These are phyloP conservation scores for Conops quadrifasciatus DNA, from an alignment of 2,888 invertebrate species.

Conservation along the genomic window DNA sequence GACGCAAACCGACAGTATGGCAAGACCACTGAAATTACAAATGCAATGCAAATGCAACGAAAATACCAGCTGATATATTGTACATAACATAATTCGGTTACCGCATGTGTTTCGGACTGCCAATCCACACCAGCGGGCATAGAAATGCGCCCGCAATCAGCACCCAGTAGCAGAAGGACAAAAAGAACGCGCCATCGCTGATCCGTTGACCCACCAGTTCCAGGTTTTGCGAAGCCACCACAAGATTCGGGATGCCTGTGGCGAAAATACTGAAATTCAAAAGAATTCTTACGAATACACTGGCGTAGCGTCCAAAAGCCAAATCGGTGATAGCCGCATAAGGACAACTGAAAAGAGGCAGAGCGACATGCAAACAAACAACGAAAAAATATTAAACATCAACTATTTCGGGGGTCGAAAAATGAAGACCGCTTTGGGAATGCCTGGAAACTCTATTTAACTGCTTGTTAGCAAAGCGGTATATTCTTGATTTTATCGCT, in stretches of 20 bases:
- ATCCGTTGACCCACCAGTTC: slow-evolving; percentile 80
- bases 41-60: neutral
- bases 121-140: slow-evolving; percentile 86
- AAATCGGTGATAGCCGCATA: slow-evolving; percentile 85
- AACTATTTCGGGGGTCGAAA: no score
- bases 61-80: neutral
- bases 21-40: slow-evolving; percentile 59
- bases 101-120: slow-evolving; percentile 94
- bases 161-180: slow-evolving; percentile 87
- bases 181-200: slow-evolving; percentile 70
- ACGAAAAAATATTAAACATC: no score
- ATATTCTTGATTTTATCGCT: no score
- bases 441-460: no score
- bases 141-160: slow-evolving; percentile 77
- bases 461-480: no score
- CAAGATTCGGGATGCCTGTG: slow-evolving; percentile 80
- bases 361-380: neutral
- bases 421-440: no score
- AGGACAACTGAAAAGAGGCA: slow-evolving; percentile 71
- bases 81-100: no score
- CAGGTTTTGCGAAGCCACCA: slow-evolving; percentile 82
- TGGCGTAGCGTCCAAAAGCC: slow-evolving; percentile 74
- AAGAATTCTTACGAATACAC: slow-evolving; percentile 73
- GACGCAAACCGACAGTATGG: slow-evolving; percentile 72
- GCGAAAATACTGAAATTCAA: slow-evolving; percentile 80